These are phyloP conservation scores for Platycercus adscitus DNA, from an alignment of 2,113 vertebrate genomes.

Conservation along the genomic window DNA sequence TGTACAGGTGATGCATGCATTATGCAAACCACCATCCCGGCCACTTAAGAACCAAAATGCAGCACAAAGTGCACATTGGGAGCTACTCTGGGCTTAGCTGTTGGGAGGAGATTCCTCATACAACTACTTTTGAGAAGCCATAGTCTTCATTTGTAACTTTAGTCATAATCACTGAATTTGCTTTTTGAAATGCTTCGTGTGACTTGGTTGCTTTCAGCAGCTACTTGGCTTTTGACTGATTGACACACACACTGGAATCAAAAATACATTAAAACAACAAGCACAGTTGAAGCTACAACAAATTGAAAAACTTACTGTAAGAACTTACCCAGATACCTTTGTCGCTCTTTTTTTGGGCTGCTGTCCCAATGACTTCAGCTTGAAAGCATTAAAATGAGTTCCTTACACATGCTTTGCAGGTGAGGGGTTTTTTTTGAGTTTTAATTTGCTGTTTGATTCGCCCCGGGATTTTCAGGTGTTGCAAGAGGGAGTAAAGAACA, in stretches of 20 bases:
- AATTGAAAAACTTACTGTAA: slow-evolving; percentile 54
- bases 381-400: slow-evolving; percentile 90
- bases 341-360: slow-evolving; percentile 69
- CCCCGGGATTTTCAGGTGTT: slow-evolving; percentile 91
- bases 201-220: slow-evolving; percentile 15
- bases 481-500: slow-evolving; percentile 84
- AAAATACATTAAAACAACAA: slow-evolving; percentile 27
- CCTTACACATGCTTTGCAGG: slow-evolving; percentile 83
- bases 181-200: background rate
- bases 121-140: background rate
- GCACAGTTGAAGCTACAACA: slow-evolving; percentile 8
- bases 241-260: background rate
- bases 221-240: slow-evolving; percentile 2
- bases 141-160: background rate
- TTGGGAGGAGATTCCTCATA: background rate
- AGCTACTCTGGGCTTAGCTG: background rate
- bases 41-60: background rate
- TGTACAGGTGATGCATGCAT: rapidly evolving
- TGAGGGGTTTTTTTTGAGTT: slow-evolving; percentile 82
- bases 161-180: background rate
- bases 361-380: slow-evolving; percentile 84
- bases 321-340: slow-evolving; percentile 60
- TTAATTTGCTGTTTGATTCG: slow-evolving; percentile 84
- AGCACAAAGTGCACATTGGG: background rate
- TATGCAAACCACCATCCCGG: background rate